Evolutionary conservation across 2,113 vertebrate genomes (phyloP).

Genomic region (Lanius ludovicianus): DNA sequence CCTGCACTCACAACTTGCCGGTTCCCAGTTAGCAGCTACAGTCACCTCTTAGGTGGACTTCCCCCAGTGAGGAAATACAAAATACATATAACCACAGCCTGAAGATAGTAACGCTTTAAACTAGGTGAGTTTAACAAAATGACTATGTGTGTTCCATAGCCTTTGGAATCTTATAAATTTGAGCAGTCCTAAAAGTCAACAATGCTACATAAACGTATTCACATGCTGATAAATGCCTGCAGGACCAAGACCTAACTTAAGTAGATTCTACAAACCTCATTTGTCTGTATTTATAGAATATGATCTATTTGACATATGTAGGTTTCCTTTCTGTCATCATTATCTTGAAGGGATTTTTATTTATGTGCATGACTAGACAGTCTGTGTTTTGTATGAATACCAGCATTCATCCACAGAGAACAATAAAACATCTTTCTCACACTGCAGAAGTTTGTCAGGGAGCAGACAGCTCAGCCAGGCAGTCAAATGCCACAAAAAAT

Average conservation of each 20-base stretch:
- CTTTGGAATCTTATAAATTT: neutral
- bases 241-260: neutral
- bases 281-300: neutral
- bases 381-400: neutral
- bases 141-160: neutral
- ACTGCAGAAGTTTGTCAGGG: neutral
- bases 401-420: neutral
- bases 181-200: neutral
- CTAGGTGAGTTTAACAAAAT: neutral
- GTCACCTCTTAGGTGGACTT: neutral
- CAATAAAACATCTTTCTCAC: neutral
- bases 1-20: neutral
- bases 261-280: neutral
- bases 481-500: neutral
- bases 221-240: neutral
- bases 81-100: neutral
- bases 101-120: neutral
- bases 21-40: neutral
- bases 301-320: neutral
- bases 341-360: neutral
- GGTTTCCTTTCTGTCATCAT: neutral
- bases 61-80: neutral
- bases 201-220: neutral
- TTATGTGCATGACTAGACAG: neutral
- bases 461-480: neutral